Evolutionary conservation across 2,797 vertebrate species (phyloP), one percentile per base, ranked within the genome.

Genomic region (Astyanax mexicanus): DNA sequence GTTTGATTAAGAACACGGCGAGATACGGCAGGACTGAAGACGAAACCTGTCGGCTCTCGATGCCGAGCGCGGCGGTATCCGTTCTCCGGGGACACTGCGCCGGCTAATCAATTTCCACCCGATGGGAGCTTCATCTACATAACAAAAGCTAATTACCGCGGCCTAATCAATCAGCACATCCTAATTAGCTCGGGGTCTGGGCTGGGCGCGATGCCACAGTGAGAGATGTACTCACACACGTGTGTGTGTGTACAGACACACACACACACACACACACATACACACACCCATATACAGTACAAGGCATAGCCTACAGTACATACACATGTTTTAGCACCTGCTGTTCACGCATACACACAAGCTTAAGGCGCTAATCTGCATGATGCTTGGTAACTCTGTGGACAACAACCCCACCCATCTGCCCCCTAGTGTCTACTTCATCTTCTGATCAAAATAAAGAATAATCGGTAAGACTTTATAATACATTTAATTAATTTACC

Each of bases 131-230:
- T 81, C 81, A 81, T 81, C 81, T 82, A 77, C 81, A 83, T 82
- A 77, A 81, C 83, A 82, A 85, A 85, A 79, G 89, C 91, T 92
- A 92, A 94, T 94, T 93, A 92, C 87, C 90, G 88, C 89, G 86
- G 88, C 84, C 84, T 86, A 90, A 93, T 93, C 92, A 92, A 93
- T 93, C 92, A 92, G 91, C 88, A 89, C 88, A 85, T 90, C 84
- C 90, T 92, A 91, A 89, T 94, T 90, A 91, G 83, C 83, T 72
- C 70, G 21, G 66, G 66, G 78, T 75, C n/a, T 40, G 69, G 69
- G 62, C 72, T 69, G 72, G 29, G 70, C 6, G 42, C 1, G 27
- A 54, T 40, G 70, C 38, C 70, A 71, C 27, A 42, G n/a, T 64
- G 37, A 62, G 37, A 62, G 55, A 64, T 32, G 42, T 5, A 32